Conservation (phyloP, 2,888 invertebrate species). For the Candidula unifasciata region DNA sequence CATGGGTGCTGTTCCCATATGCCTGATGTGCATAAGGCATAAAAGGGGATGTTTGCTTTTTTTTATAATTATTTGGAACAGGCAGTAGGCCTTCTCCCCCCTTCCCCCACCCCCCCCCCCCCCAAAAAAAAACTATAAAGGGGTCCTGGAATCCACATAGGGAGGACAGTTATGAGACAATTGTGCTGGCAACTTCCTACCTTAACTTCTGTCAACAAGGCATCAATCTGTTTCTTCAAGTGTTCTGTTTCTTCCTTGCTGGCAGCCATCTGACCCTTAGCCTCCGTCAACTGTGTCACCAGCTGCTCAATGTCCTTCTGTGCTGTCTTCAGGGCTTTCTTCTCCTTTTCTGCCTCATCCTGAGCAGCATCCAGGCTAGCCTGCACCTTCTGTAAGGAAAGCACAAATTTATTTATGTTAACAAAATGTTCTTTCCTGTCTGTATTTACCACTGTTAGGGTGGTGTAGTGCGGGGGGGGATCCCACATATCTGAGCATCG, state of each 20-base stretch:
- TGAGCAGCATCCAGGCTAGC: constrained; percentile 52
- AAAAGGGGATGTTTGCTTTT: too few species aligned
- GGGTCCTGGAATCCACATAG: too few species aligned
- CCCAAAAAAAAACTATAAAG: too few species aligned
- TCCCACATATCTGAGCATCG: too few species aligned
- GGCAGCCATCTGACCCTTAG: constrained; percentile 60
- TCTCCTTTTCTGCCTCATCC: constrained; percentile 59
- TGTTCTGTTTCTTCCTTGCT: constrained; percentile 63
- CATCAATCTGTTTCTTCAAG: constrained; percentile 58
- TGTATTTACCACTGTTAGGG: too few species aligned
- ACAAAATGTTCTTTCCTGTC: too few species aligned
- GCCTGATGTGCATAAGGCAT: too few species aligned
- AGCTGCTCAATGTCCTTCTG: constrained; percentile 63
- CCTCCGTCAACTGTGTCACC: constrained; percentile 62
- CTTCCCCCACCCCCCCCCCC: too few species aligned
- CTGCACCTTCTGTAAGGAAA: constrained; percentile 42
- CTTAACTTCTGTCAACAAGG: constrained; percentile 47
- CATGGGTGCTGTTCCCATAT: too few species aligned
- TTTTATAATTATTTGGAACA: too few species aligned
- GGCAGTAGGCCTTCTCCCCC: too few species aligned
- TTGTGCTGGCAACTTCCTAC: background rate
- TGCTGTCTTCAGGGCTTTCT: constrained; percentile 54
- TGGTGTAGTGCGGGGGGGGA: too few species aligned
- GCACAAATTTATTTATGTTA: background rate
- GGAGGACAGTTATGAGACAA: background rate